Evolutionary conservation across 2,113 vertebrate genomes (phyloP).

Genomic region (Phaethornis superciliosus): DNA sequence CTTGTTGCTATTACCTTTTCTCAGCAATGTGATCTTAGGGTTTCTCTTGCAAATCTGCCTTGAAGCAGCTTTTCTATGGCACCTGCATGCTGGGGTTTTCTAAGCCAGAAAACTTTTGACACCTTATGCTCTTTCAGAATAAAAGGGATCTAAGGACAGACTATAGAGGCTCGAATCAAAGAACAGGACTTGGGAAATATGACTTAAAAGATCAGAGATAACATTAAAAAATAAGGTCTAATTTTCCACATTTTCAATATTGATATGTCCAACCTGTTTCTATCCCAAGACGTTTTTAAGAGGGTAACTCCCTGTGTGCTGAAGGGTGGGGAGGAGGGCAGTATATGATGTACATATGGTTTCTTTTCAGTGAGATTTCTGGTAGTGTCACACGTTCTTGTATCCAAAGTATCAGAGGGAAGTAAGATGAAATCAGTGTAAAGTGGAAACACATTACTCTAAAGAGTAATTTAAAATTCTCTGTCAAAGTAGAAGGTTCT

Average conservation of each 20-base stretch:
- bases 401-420: not conserved
- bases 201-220: not conserved
- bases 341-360: not conserved
- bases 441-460: not conserved
- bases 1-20: not conserved
- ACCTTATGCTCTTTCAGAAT: not conserved
- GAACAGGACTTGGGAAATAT: not conserved
- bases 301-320: not conserved
- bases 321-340: rapidly evolving
- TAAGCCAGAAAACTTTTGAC: not conserved
- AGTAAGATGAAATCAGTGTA: not conserved
- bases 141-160: not conserved
- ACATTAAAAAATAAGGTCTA: not conserved
- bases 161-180: not conserved
- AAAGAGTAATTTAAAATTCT: not conserved
- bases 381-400: not conserved
- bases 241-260: not conserved
- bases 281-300: not conserved
- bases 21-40: not conserved
- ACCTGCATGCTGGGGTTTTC: rapidly evolving
- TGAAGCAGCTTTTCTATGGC: not conserved
- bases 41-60: not conserved
- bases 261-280: not conserved
- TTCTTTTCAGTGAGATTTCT: not conserved
- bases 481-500: not conserved